Percentiles rank a stretch among this genome's conserved stretches.
These are phyloP conservation scores for Bambusicola thoracicus DNA, from an alignment of 2,113 vertebrate genomes.

Conservation along the genomic window DNA sequence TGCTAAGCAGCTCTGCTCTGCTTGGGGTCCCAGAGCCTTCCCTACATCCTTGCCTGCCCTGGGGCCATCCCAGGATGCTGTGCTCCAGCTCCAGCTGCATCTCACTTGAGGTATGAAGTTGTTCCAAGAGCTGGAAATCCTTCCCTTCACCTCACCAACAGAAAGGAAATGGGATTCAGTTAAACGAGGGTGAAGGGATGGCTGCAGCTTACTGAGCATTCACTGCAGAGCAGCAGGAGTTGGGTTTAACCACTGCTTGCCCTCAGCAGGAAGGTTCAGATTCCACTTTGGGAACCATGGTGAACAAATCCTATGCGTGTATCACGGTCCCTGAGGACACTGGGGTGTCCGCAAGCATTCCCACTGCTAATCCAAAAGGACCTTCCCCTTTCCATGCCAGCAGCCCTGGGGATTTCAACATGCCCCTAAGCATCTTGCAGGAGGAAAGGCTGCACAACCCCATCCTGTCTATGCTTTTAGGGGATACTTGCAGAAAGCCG, in stretches of 20 bases:
- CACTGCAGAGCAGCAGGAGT: not conserved
- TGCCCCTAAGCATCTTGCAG: not conserved
- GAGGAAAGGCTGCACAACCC: not conserved
- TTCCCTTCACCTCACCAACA: not conserved
- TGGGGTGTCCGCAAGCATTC: not conserved
- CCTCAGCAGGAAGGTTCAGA: not conserved
- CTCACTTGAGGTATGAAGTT: not conserved
- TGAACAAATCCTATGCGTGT: not conserved
- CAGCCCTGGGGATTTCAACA: not conserved
- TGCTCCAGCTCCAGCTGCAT: not conserved
- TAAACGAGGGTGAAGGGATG: not conserved
- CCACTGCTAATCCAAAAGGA: not conserved
- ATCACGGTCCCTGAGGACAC: not conserved
- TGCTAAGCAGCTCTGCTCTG: not conserved
- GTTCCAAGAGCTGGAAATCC: not conserved
- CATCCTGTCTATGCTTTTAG: accelerated
- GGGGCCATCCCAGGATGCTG: accelerated
- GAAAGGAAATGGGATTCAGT: not conserved
- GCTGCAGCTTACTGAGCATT: not conserved
- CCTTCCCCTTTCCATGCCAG: accelerated
- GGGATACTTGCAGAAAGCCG: not conserved
- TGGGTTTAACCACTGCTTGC: not conserved
- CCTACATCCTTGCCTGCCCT: no score
- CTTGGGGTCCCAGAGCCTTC: not conserved
- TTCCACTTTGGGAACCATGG: not conserved